Conservation (phyloP, 1,140 invertebrate species). For the Galleria mellonella region DNA sequence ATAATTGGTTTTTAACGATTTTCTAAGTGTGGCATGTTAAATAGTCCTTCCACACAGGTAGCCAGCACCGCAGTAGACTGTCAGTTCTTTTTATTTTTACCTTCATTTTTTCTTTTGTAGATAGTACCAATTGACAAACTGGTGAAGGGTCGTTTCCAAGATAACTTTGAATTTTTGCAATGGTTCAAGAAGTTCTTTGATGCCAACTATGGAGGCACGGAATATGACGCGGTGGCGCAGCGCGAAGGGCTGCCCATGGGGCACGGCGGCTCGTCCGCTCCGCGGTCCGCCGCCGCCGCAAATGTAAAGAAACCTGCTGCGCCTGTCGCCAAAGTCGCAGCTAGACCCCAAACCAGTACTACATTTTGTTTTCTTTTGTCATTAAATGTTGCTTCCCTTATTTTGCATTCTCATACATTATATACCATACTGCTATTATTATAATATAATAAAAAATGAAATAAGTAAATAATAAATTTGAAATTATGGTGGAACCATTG, state of each 20-base stretch:
- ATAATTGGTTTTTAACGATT: constrained; percentile 5
- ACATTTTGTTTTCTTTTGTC: constrained; percentile 46
- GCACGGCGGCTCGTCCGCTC: constrained; percentile 76
- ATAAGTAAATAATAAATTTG: no score
- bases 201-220: constrained; percentile 94
- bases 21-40: constrained; percentile 19
- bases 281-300: constrained; percentile 64
- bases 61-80: constrained; percentile 20
- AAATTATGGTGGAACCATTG: background rate
- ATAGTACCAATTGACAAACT: constrained; percentile 91
- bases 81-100: constrained; percentile 51
- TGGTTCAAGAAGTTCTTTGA: constrained; percentile 99
- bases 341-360: constrained; percentile 76
- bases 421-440: background rate
- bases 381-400: constrained; percentile 18
- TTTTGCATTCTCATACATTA: background rate
- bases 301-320: constrained; percentile 58
- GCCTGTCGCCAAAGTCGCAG: constrained; percentile 71
- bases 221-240: constrained; percentile 92
- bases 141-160: constrained; percentile 96
- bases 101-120: constrained; percentile 78
- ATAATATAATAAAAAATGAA: no score
- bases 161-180: constrained; percentile 99
- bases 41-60: constrained; percentile 18
- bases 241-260: constrained; percentile 90